Conservation (phyloP, 2,888 invertebrate genomes). For the Schizaphis graminum region DNA sequence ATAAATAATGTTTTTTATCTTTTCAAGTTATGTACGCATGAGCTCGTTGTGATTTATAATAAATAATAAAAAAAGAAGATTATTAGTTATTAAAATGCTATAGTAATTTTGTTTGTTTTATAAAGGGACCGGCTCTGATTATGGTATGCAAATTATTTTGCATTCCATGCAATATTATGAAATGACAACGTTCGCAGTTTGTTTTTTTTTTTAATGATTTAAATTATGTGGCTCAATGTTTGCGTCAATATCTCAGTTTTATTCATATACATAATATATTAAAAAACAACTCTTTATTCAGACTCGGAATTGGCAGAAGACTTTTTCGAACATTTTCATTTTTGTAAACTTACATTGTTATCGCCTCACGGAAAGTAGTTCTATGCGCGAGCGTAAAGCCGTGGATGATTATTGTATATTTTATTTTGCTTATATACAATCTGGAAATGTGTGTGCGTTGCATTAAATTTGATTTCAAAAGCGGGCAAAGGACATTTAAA, state of each 20-base stretch:
- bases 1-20: not conserved
- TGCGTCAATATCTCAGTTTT: not conserved
- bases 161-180: not conserved
- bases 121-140: not conserved
- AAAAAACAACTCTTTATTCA: not conserved
- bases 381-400: not conserved
- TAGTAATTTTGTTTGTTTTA: not conserved
- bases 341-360: not conserved
- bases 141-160: not conserved
- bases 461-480: not conserved
- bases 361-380: not conserved
- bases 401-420: not conserved
- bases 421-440: not conserved
- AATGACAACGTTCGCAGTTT: not conserved
- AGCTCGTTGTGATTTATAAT: not conserved
- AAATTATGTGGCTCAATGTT: not conserved
- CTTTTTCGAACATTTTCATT: not conserved
- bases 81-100: not conserved
- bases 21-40: not conserved
- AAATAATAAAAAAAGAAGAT: not conserved
- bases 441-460: not conserved
- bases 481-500: constrained; percentile 1
- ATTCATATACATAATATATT: not conserved
- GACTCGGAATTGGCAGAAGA: not conserved
- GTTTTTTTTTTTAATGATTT: not conserved